A percentile compares a stretch with the other conserved stretches of the same genome.
Evolutionary conservation across 2,888 invertebrate genomes (phyloP).

Genomic region (Temnothorax unifasciatus): DNA sequence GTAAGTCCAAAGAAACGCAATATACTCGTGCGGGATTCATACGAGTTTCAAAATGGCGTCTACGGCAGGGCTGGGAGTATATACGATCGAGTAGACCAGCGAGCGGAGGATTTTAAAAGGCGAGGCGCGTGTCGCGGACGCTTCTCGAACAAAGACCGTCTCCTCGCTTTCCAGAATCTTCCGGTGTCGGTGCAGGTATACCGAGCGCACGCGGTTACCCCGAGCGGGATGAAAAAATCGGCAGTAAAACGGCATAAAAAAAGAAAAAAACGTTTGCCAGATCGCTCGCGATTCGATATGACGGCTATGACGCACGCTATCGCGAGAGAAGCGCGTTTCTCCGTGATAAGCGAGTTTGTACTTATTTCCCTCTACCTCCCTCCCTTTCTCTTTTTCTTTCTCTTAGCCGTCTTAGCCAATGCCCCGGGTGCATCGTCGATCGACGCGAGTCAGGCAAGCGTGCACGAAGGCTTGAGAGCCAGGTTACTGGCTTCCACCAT

Average conservation of each 20-base stretch:
- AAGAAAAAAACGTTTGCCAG: neutral
- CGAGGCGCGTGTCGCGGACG: conserved; percentile 24
- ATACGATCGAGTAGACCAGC: conserved; percentile 64
- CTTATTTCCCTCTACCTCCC: neutral
- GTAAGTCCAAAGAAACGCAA: conserved; percentile 47
- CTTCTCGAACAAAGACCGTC: conserved; percentile 64
- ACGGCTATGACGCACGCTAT: neutral
- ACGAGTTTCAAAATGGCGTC: conserved; percentile 75
- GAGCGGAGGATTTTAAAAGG: conserved; percentile 59
- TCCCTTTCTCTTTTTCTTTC: neutral
- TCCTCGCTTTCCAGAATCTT: conserved; percentile 67
- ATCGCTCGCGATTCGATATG: neutral
- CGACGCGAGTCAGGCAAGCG: conserved; percentile 42
- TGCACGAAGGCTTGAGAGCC: neutral
- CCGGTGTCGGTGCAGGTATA: neutral
- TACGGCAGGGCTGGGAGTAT: conserved; percentile 13
- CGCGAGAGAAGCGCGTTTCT: neutral
- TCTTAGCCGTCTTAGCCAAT: neutral
- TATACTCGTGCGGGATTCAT: conserved; percentile 67
- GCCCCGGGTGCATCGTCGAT: conserved; percentile 47
- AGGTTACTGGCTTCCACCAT: conserved; percentile 69
- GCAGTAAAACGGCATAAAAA: neutral
- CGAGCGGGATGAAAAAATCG: neutral
- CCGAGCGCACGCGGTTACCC: neutral
- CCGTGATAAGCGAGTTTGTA: neutral